Conservation (phyloP, 2,888 invertebrate genomes). For the Bembecia ichneumoniformis region DNA sequence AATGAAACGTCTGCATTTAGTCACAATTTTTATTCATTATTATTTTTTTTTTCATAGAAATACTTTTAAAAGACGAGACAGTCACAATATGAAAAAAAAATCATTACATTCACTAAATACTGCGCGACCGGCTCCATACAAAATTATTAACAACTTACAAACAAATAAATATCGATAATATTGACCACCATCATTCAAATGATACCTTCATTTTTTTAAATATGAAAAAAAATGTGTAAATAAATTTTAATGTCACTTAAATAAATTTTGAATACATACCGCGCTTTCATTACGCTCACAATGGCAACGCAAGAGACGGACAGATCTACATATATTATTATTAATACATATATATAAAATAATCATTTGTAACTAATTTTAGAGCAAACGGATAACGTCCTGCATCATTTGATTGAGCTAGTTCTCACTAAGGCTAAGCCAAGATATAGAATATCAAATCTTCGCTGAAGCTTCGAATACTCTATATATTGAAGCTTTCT, state of each 20-base stretch:
- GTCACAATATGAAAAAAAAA: slow-evolving; percentile 66
- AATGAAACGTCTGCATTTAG: slow-evolving; percentile 44
- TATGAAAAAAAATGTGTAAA: not conserved
- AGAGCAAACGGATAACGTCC: not conserved
- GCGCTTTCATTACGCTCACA: slow-evolving; percentile 9
- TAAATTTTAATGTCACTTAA: not conserved
- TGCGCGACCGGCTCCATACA: slow-evolving; percentile 47
- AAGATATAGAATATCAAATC: slow-evolving; percentile 3
- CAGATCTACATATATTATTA: too few relatives aligned
- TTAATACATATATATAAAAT: too few relatives aligned
- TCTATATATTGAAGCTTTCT: too few relatives aligned
- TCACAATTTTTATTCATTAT: slow-evolving; percentile 57
- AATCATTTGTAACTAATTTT: not conserved
- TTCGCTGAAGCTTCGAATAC: too few relatives aligned
- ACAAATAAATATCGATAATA: slow-evolving; percentile 62
- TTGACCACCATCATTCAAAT: slow-evolving; percentile 65
- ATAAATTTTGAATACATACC: not conserved
- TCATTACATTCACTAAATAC: slow-evolving; percentile 58
- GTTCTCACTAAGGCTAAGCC: slow-evolving; percentile 11
- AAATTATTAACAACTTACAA: slow-evolving; percentile 65
- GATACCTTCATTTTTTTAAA: slow-evolving; percentile 37
- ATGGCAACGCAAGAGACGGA: not conserved
- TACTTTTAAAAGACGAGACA: slow-evolving; percentile 68
- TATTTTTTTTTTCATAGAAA: slow-evolving; percentile 63
- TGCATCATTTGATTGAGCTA: slow-evolving; percentile 3